Base-by-base conservation (phyloP, 2,888 invertebrate genomes). In the Phlogophora meticulosa region DNA sequence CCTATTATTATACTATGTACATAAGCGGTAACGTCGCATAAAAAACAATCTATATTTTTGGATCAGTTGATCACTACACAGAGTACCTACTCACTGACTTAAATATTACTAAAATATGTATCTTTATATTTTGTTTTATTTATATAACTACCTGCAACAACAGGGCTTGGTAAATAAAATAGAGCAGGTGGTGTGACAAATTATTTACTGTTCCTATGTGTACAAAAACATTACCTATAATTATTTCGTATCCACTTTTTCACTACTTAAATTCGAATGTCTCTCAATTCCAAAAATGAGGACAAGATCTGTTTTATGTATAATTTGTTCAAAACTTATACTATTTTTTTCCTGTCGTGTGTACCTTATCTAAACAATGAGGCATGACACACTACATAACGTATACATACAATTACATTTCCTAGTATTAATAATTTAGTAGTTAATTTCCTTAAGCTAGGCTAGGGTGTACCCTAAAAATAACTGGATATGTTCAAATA, bases 391-490 rank as follows among this genome's bases (percentile, higher is more conserved):
- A 28, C n/a, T 28, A 28, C 4, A 5, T 28, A 28, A 28, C 28
- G 2, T 34, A 17, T 32, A 20, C 5, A 40, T 28, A 51, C 22
- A 28, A 28, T 28, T 13, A 36, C 17, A 22, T 51, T 32, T 46
- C n/a, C 20, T 43, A 40, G n/a, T 38, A 20, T 20, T 53, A 20
- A 40, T 36, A 60, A 58, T 56, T 55, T 56, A 57, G 20, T 4
- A 15, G 36, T 76, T 49, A 11, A 57, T 76, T 36, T 24, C 57
- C 48, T 40, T 53, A 53, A 10, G 10, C 22, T 28, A 57, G 34
- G 43, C 52, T n/a, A 52, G 28, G 28, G 28, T 2, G 28, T 28
- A n/a, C n/a, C n/a, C 5, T 4, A 28, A 28, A 53, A 62, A 48
- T 36, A 70, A 22, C 22, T 40, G 7, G 15, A 13, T 28, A 56